Conservation (phyloP, 2,113 vertebrate genomes). For the Notarius quadriscutis region DNA sequence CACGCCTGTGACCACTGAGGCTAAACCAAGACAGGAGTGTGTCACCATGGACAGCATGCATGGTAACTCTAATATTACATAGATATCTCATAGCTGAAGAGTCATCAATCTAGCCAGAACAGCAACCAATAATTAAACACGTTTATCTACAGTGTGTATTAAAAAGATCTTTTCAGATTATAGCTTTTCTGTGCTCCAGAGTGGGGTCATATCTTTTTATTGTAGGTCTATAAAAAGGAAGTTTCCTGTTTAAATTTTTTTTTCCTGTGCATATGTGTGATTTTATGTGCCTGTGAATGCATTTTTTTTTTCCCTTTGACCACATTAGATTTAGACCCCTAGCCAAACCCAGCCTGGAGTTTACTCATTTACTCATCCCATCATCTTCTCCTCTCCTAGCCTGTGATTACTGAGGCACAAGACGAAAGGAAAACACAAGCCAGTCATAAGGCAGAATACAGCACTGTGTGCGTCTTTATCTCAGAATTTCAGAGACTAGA, state of each 20-base stretch:
- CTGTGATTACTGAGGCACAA: constrained; percentile 31
- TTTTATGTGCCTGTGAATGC: constrained; percentile 10
- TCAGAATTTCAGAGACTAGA: neutral
- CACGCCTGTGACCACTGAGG: constrained; percentile 43
- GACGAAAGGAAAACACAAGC: constrained; percentile 5
- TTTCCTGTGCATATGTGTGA: neutral
- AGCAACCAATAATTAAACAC: neutral
- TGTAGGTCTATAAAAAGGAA: neutral
- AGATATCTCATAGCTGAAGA: neutral
- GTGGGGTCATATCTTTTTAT: constrained; percentile 11
- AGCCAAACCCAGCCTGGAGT: constrained; percentile 13
- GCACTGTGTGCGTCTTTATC: constrained; percentile 1
- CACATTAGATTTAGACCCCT: constrained; percentile 33
- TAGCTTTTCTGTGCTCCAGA: neutral
- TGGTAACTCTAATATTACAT: constrained; percentile 54
- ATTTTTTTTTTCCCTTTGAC: neutral
- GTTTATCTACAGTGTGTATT: neutral
- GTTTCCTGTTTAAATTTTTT: neutral
- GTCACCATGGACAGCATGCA: constrained; percentile 45
- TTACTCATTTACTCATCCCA: constrained; percentile 34
- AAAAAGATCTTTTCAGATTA: neutral
- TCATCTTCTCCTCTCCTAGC: constrained; percentile 37
- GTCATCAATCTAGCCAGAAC: neutral
- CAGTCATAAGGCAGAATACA: neutral
- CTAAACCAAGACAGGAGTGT: constrained; percentile 59